Conservation (phyloP, 1,140 invertebrate species). For the Eulimnadia texana region DNA sequence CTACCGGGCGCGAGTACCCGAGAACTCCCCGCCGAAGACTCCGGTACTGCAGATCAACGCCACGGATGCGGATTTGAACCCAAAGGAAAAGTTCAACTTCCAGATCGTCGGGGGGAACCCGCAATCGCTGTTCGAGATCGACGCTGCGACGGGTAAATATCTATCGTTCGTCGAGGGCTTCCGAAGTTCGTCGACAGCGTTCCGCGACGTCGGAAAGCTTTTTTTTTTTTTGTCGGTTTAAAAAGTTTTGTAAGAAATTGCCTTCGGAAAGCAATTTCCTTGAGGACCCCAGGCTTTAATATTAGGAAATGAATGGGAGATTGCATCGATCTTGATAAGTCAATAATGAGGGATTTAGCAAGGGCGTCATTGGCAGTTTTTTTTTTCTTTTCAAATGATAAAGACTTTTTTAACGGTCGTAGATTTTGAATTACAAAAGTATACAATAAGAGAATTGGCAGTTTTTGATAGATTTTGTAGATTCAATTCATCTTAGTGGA, state of each 20-base stretch:
- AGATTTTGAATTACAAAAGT: no score
- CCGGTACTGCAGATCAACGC: conserved; percentile 61
- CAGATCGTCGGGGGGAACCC: conserved; percentile 79
- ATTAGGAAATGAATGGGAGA: background rate
- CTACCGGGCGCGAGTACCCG: conserved; percentile 64
- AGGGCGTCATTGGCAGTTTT: background rate
- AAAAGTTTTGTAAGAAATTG: no score
- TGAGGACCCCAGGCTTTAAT: no score
- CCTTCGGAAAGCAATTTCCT: background rate
- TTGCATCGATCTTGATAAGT: background rate
- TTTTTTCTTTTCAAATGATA: background rate
- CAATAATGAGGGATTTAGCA: background rate
- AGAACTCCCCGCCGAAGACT: conserved; percentile 62
- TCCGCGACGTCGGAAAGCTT: no score
- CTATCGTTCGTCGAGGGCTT: background rate
- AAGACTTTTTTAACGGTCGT: background rate
- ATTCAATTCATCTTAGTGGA: no score
- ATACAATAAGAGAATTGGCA: no score
- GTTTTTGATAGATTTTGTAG: no score
- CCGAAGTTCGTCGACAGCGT: no score
- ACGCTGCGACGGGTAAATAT: conserved; percentile 58
- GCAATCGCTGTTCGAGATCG: conserved; percentile 75
- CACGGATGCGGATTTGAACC: conserved; percentile 58
- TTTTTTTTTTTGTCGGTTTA: no score
- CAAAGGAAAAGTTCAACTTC: conserved; percentile 45